Evolutionary conservation across 2,797 vertebrate genomes (phyloP).

Genomic region (Poecilia velifera): DNA sequence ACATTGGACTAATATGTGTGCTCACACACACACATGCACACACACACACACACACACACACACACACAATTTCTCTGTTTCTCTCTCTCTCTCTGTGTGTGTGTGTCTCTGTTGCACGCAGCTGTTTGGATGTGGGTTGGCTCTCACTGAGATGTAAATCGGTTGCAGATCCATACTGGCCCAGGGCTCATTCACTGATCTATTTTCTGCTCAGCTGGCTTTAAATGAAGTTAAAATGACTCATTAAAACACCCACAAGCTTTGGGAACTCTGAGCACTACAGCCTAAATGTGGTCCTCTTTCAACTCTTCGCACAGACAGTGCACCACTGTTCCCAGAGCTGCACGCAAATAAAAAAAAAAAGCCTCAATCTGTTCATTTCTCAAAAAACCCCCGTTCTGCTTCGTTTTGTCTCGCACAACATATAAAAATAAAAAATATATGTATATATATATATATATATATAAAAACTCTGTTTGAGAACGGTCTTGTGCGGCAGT

Average conservation of each 20-base stretch:
- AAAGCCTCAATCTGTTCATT: constrained; percentile 69
- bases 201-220: constrained; percentile 99
- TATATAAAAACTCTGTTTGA: constrained; percentile 50
- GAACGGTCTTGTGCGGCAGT: constrained; percentile 46
- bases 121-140: constrained; percentile 85
- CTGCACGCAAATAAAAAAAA: constrained; percentile 59
- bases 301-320: constrained; percentile 75
- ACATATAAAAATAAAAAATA: not conserved
- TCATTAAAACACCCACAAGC: constrained; percentile 99
- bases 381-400: constrained; percentile 60
- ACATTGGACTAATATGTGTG: constrained; percentile 47
- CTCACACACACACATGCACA: constrained; percentile 62
- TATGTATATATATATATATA: not conserved
- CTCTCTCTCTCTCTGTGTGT: not conserved
- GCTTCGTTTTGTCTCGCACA: constrained; percentile 48
- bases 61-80: constrained; percentile 45
- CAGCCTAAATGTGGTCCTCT: constrained; percentile 98
- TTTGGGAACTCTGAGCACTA: constrained; percentile 95
- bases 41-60: constrained; percentile 65
- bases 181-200: constrained; percentile 97
- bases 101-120: constrained; percentile 59
- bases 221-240: constrained; percentile 99
- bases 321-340: constrained; percentile 75
- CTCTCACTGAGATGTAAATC: constrained; percentile 89
- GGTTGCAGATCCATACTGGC: constrained; percentile 95